Conservation (phyloP, 1,140 invertebrate genomes). For the Papilio machaon region DNA sequence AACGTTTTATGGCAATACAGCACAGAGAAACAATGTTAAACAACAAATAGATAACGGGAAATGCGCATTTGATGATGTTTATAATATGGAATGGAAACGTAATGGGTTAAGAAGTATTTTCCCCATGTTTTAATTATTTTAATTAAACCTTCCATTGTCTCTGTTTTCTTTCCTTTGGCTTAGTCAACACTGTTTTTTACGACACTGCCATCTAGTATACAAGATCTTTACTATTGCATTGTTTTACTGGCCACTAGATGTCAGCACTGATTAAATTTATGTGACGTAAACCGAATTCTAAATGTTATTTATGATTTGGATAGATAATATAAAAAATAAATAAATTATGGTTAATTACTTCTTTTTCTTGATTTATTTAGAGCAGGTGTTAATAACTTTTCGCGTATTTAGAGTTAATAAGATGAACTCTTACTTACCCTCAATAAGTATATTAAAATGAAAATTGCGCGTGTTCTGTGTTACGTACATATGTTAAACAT, state of each 20-base stretch:
- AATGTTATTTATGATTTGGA: too few species aligned
- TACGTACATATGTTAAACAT: neutral
- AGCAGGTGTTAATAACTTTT: too few species aligned
- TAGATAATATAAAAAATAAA: too few species aligned
- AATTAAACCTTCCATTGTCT: neutral
- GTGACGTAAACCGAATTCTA: neutral
- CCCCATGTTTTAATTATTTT: neutral
- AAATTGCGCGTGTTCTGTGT: neutral
- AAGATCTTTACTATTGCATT: neutral
- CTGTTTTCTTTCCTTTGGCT: neutral
- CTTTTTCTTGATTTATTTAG: too few species aligned
- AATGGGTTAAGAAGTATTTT: neutral
- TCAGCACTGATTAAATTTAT: neutral
- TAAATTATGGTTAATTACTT: too few species aligned
- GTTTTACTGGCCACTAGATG: neutral
- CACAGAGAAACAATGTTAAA: neutral
- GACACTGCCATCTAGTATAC: slow-evolving; percentile 5
- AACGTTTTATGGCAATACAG: neutral
- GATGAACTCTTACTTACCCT: neutral
- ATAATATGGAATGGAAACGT: neutral
- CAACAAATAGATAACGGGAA: neutral
- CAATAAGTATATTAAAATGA: neutral
- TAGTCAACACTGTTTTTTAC: neutral
- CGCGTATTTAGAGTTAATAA: too few species aligned
- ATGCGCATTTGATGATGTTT: neutral